phyloP scores from a whole-genome alignment of 1,140 invertebrate species.

The Archegozetes longisetosus region DNA sequence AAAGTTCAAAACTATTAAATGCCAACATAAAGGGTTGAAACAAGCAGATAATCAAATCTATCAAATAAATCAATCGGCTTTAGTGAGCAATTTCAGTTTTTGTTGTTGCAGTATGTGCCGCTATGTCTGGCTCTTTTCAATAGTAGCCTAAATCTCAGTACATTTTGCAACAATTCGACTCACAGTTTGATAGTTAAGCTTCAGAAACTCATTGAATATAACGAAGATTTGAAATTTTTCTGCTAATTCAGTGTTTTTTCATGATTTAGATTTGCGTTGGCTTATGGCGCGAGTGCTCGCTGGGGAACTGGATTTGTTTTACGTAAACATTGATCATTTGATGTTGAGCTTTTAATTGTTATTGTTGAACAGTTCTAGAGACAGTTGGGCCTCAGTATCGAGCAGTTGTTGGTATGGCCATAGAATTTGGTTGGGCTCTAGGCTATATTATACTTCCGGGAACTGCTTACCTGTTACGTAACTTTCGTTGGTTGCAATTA shows the following conservation, averaged over 20 bases:
- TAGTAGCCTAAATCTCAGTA: too few species aligned
- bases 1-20: too few species aligned
- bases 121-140: too few species aligned
- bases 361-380: constrained; percentile 48
- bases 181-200: too few species aligned
- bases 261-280: not conserved
- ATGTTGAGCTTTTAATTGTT: not conserved
- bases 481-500: constrained; percentile 58
- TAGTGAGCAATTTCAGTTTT: too few species aligned
- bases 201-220: too few species aligned
- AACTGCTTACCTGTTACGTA: constrained; percentile 50
- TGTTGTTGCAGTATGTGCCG: too few species aligned
- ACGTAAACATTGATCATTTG: not conserved
- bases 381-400: constrained; percentile 59
- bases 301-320: constrained; percentile 14
- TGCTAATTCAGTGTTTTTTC: not conserved
- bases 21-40: too few species aligned
- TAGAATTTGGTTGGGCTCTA: constrained; percentile 54
- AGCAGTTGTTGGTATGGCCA: constrained; percentile 50
- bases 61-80: too few species aligned
- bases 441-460: constrained; percentile 53
- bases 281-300: not conserved
- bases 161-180: too few species aligned
- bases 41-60: too few species aligned
- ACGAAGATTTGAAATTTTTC: too few species aligned